These are phyloP conservation scores for Theretra japonica DNA, from an alignment of 2,888 invertebrate species.

Conservation along the genomic window DNA sequence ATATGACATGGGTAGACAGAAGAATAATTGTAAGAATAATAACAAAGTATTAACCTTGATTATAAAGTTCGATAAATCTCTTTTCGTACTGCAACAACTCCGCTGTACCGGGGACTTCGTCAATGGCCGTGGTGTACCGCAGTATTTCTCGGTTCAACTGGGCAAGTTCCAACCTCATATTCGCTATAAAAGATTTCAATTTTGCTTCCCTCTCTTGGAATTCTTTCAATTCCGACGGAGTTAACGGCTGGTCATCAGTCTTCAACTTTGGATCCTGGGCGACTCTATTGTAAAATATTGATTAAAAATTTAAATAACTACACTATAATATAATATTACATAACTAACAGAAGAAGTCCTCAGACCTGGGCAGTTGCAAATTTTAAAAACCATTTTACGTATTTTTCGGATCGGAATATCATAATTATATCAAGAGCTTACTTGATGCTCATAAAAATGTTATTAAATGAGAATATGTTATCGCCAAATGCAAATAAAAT, in stretches of 20 bases:
- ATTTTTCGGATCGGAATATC: no score
- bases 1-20: no score
- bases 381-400: no score
- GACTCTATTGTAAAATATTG: constrained; percentile 46
- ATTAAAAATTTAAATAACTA: no score
- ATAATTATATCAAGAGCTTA: no score
- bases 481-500: no score
- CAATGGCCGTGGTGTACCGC: constrained; percentile 92
- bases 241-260: constrained; percentile 69
- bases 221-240: constrained; percentile 68
- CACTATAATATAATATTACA: no score
- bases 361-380: no score
- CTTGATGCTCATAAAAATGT: no score
- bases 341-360: no score
- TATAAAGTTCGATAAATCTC: constrained; percentile 97
- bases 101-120: constrained; percentile 96
- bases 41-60: constrained; percentile 88
- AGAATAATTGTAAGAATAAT: background rate
- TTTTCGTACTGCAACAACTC: constrained; percentile 98
- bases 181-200: constrained; percentile 66
- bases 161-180: constrained; percentile 87
- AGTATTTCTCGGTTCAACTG: constrained; percentile 92
- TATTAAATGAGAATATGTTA: no score
- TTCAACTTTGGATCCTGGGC: constrained; percentile 59
- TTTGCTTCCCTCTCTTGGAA: constrained; percentile 72